Evolutionary conservation across 2,797 vertebrate species (phyloP), one percentile per base, ranked within the genome.

Genomic region (Xerus rutilus): DNA sequence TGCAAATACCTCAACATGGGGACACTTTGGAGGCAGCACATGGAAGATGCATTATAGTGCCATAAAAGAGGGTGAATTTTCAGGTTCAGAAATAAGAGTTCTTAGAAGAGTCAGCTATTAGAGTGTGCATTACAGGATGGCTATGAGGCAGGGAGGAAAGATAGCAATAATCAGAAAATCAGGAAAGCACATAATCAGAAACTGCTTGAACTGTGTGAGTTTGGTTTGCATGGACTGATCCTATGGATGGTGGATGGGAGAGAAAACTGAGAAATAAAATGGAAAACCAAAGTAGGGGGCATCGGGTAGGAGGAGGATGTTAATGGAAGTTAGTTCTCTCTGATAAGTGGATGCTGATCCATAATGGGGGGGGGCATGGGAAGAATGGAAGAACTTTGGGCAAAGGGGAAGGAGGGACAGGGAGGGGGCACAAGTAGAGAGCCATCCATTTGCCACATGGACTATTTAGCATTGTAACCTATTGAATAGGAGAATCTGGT

Each of bases 11-110:
- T 10, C 47, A n/a, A 28, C 49, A 6, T 28, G 10, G 21, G 13
- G 3, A 23, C 5, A 13, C 20, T 28, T 2, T 32, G 9, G 23
- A 8, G n/a, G 30, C 5, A 6, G 21, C 17, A n/a, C 0, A 1
- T 0, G 1, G 12, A 15, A 9, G 21, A 30, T 28, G 2, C 2
- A 73, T 45, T 14, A 20, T 1, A 47, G 17, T 57, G 18, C 1
- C 13, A 62, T 47, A 54, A 11, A 3, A 89, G 0, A n/a, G 0
- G 70, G 30, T 15, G 18, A n/a, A 67, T 73, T 79, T 94, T 7
- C 43, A 77, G 9, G 73, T 39, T 89, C 35, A 57, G 23, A 47
- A 84, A 72, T 0, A 25, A 25, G 23, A 3, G 17, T 87, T 86
- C 45, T 12, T 72, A 8, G 30, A 90, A 85, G 25, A 76, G 9